Evolutionary conservation across 2,113 vertebrate genomes (phyloP).

Genomic region (Ascaphus truei): DNA sequence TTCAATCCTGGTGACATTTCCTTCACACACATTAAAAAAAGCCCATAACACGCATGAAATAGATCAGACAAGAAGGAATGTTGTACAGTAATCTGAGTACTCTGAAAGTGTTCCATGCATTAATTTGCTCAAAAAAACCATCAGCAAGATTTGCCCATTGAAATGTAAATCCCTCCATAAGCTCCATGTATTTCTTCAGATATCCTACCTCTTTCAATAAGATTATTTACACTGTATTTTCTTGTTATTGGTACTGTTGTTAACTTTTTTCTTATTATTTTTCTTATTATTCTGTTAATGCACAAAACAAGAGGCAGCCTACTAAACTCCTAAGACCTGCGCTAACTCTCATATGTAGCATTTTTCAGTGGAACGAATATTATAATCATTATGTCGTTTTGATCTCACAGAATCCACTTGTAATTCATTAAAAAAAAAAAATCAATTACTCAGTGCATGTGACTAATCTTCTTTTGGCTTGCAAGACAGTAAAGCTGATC

Average conservation of each 20-base stretch:
- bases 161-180: constrained; percentile 37
- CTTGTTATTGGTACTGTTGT: constrained; percentile 23
- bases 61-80: constrained; percentile 37
- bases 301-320: not conserved
- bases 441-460: not conserved
- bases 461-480: not conserved
- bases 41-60: constrained; percentile 32
- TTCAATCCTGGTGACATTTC: constrained; percentile 11
- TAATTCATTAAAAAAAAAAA: not conserved
- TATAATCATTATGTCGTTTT: not conserved
- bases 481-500: not conserved
- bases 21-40: constrained; percentile 20
- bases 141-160: constrained; percentile 34
- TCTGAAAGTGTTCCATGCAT: constrained; percentile 29
- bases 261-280: not conserved
- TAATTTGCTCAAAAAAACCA: constrained; percentile 29
- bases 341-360: not conserved
- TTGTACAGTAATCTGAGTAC: constrained; percentile 25
- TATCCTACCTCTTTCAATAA: constrained; percentile 25
- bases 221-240: constrained; percentile 32
- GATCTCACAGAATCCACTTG: not conserved
- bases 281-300: not conserved
- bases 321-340: not conserved
- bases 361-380: not conserved
- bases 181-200: constrained; percentile 16